Evolutionary conservation across 2,888 invertebrate species (phyloP).

Genomic region (Leptarthrus brevirostris): DNA sequence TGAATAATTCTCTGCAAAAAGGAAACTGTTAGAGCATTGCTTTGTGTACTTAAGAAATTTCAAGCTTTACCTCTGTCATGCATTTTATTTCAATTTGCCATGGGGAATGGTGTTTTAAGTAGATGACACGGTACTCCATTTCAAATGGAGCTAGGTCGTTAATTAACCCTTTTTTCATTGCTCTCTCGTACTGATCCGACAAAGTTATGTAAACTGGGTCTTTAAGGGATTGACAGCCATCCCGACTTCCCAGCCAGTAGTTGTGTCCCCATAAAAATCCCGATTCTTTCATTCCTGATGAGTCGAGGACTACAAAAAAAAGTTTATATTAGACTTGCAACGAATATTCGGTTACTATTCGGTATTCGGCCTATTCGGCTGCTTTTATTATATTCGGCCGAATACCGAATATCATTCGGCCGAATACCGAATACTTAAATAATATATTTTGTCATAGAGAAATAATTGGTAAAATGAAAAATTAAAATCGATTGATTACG

Average conservation of each 20-base stretch:
- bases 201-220: constrained; percentile 63
- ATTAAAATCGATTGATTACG: too few species aligned
- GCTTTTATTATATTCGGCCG: too few species aligned
- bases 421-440: too few species aligned
- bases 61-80: constrained; percentile 61
- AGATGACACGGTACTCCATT: constrained; percentile 66
- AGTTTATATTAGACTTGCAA: not conserved
- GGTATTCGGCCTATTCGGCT: too few species aligned
- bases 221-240: constrained; percentile 68
- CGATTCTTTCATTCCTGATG: constrained; percentile 70
- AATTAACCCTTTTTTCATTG: constrained; percentile 65
- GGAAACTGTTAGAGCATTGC: not conserved
- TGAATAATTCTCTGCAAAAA: constrained; percentile 67
- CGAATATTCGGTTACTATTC: too few species aligned
- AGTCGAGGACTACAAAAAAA: constrained; percentile 68
- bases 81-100: constrained; percentile 67
- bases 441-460: too few species aligned
- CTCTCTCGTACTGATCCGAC: constrained; percentile 63
- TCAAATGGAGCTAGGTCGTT: constrained; percentile 64
- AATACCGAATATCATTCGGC: too few species aligned
- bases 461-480: too few species aligned
- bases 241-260: constrained; percentile 71
- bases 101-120: constrained; percentile 65
- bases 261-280: constrained; percentile 73
- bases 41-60: not conserved